Conservation (phyloP, 2,888 invertebrate species). For the Tetragonisca angustula region DNA sequence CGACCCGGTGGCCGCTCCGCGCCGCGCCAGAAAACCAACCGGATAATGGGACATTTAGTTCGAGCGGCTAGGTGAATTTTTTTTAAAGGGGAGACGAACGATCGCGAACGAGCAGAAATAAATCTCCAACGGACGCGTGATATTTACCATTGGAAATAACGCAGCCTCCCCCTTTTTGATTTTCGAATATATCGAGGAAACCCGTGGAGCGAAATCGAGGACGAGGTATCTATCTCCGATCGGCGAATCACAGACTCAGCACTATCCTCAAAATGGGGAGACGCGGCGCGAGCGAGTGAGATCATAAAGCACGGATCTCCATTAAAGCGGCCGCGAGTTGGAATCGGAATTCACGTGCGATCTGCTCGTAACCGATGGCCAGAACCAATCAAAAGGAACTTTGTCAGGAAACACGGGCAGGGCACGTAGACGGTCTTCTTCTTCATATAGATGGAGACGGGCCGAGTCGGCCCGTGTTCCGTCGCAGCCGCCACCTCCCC, state of each 20-base stretch:
- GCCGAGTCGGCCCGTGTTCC: constrained; percentile 36
- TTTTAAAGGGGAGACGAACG: not conserved
- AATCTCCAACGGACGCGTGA: not conserved
- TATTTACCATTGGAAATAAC: not conserved
- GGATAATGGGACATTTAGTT: constrained; percentile 15
- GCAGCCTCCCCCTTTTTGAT: not conserved
- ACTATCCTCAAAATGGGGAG: not conserved
- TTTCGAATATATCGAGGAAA: not conserved
- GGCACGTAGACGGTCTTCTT: constrained; percentile 56
- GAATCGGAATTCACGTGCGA: constrained; percentile 43
- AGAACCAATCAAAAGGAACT: constrained; percentile 74
- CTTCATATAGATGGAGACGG: constrained; percentile 29
- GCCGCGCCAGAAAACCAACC: not conserved
- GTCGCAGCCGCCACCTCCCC: constrained; percentile 50
- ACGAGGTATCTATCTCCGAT: not conserved
- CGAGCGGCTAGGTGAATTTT: not conserved
- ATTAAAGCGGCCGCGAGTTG: constrained; percentile 11
- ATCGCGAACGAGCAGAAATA: not conserved
- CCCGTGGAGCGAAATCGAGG: not conserved
- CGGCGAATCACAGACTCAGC: not conserved
- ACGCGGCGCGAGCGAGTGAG: not conserved
- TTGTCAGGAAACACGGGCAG: constrained; percentile 64
- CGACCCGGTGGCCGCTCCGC: not conserved
- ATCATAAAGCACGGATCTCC: constrained; percentile 33
- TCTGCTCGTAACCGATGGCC: constrained; percentile 32